Conservation (phyloP, 2,113 vertebrate genomes). For the Charina bottae region DNA sequence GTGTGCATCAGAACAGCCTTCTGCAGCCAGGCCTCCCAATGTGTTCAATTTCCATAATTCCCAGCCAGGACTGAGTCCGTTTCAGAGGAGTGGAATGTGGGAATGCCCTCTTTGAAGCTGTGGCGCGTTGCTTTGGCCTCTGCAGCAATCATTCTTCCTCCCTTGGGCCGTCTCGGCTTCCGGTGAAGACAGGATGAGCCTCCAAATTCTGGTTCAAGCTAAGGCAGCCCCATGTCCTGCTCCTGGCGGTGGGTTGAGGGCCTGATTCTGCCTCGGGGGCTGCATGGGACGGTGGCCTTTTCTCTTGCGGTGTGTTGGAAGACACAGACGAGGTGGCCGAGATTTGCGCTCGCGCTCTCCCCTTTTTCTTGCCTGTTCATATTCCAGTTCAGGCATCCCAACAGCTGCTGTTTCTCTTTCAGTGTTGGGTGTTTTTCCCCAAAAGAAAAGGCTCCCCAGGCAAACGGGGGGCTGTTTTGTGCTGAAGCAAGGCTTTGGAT, state of each 20-base stretch:
- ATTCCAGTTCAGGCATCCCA: background rate
- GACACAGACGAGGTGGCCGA: background rate
- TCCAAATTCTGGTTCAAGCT: background rate
- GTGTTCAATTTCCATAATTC: background rate
- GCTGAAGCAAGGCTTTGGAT: constrained; percentile 3
- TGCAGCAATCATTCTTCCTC: no score
- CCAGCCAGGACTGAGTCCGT: background rate
- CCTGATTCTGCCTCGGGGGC: rapidly evolving
- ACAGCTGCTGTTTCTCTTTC: background rate
- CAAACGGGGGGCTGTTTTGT: background rate
- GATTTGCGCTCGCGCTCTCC: background rate
- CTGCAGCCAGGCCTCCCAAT: background rate
- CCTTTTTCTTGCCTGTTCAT: rapidly evolving
- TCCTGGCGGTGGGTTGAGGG: background rate
- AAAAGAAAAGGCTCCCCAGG: background rate
- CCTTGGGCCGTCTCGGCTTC: background rate
- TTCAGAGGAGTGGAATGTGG: background rate
- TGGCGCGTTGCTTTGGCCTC: no score
- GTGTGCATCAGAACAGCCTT: background rate
- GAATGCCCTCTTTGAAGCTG: no score
- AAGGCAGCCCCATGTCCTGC: background rate
- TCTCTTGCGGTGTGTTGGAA: background rate
- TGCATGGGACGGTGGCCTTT: background rate
- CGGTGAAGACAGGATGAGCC: rapidly evolving
- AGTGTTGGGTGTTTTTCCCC: background rate